Conservation (phyloP, 2,797 vertebrate species). For the Decapterus maruadsi region DNA sequence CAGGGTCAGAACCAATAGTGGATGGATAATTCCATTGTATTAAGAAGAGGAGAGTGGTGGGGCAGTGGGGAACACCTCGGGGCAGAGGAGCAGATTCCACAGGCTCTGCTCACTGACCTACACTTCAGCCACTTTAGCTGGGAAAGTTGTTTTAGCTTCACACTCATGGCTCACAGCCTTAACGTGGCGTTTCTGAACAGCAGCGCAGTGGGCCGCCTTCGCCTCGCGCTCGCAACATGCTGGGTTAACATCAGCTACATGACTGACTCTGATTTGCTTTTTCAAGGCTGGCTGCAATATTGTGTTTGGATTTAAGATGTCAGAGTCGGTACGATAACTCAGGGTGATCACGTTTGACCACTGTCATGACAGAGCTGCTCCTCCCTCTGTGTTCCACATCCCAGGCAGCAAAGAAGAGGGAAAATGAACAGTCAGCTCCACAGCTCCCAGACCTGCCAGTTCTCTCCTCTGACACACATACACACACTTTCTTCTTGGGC, state of each 20-base stretch:
- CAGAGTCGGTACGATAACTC: conserved; percentile 15
- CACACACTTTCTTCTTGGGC: conserved; percentile 59
- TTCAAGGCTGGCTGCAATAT: conserved; percentile 2
- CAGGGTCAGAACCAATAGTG: not conserved
- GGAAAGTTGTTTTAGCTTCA: conserved; percentile 75
- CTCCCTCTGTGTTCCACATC: conserved; percentile 36
- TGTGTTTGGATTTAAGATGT: conserved; percentile 17
- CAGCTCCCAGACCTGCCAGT: conserved; percentile 53
- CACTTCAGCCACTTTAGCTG: conserved; percentile 44
- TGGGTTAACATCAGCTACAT: not conserved
- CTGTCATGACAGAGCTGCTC: not conserved
- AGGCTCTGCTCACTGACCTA: conserved; percentile 46
- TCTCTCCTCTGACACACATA: conserved; percentile 54
- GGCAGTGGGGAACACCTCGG: conserved; percentile 30
- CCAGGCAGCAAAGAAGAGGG: conserved; percentile 46
- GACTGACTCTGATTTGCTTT: conserved; percentile 6
- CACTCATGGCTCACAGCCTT: conserved; percentile 53
- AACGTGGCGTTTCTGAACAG: conserved; percentile 35
- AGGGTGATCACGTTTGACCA: conserved; percentile 1
- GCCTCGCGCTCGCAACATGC: not conserved
- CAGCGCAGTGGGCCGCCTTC: conserved; percentile 8
- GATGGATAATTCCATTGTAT: conserved; percentile 15
- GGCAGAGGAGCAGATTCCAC: conserved; percentile 43
- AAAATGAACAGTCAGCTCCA: conserved; percentile 54
- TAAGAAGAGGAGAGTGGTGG: conserved; percentile 23